Evolutionary conservation across 1,140 invertebrate species (phyloP), one percentile per base, ranked within the genome.

Genomic region (Drosophila leontia): DNA sequence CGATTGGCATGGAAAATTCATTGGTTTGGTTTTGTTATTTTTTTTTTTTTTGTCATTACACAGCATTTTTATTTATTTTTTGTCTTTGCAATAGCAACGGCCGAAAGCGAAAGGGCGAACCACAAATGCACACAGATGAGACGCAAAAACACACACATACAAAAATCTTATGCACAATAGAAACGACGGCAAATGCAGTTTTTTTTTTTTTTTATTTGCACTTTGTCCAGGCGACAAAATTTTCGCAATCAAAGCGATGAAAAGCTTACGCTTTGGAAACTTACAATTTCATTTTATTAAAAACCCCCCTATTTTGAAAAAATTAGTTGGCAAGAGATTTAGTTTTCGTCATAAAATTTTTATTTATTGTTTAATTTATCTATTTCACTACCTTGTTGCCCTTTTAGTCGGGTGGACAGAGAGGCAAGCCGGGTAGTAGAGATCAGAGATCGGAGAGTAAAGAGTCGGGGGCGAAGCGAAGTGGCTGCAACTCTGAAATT

Each of bases 51-150:
- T 80, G 48, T 48, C 67, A 82, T 82, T 86, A 77, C 70, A 42
- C 71, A 77, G 83, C 78, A 19, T 29, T 69, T 70, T 68, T 72
- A 19, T 32, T 26, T 26, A 26, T 26, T 29, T 29, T 45, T 75
- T 75, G 57, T 59, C 34, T 51, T 75, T 71, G 67, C 59, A 83
- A 76, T 75, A 82, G 47, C 83, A 76, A 72, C 59, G 80, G 77
- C 84, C 74, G 84, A 87, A 87, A 87, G 84, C 84, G 84, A 87
- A 87, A 87, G 84, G 84, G 84, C 84, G 72, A 77, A 65, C 68
- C 59, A 65, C 39, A 78, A 59, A 55, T 23, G 13, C 23, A 37
- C 51, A 39, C 51, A 55, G 51, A 53, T 53, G 32, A 53, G 32
- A 67, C 13, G 42, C 19, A 55, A 42, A 59, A 34, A 39, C 39